These are phyloP conservation scores for Tribolium freemani DNA, from an alignment of 2,888 invertebrate genomes.

Conservation along the genomic window DNA sequence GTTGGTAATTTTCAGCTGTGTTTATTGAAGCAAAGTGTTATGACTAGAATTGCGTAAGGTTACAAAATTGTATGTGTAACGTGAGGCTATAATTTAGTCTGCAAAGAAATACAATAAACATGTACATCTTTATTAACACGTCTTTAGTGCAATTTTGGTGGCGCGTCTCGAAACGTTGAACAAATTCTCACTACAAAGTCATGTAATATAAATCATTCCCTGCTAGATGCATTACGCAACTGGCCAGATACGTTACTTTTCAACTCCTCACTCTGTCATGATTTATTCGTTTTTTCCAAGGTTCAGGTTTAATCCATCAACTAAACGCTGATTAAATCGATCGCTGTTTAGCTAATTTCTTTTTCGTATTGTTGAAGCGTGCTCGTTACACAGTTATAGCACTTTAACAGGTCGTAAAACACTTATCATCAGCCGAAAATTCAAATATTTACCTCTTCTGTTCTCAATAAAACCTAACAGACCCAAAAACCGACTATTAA, in stretches of 20 bases:
- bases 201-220: constrained; percentile 17
- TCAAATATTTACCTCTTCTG: constrained; percentile 29
- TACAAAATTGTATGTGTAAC: constrained; percentile 39
- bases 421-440: constrained; percentile 31
- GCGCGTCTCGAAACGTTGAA: not conserved
- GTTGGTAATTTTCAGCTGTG: constrained; percentile 42
- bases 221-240: constrained; percentile 27
- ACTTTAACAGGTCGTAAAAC: constrained; percentile 38
- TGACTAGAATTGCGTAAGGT: constrained; percentile 44
- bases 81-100: constrained; percentile 41
- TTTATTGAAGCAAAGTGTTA: constrained; percentile 41
- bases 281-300: constrained; percentile 25
- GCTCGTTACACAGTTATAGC: constrained; percentile 26
- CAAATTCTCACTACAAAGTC: constrained; percentile 15
- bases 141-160: not conserved
- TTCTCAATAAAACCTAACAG: constrained; percentile 11
- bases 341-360: constrained; percentile 18
- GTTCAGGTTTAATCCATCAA: constrained; percentile 20
- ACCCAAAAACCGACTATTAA: constrained; percentile 10
- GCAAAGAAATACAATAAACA: constrained; percentile 39
- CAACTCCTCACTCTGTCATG: constrained; percentile 23
- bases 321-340: not conserved
- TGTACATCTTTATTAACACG: constrained; percentile 25
- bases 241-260: constrained; percentile 24
- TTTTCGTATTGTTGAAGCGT: constrained; percentile 13